A percentile compares a stretch with the other conserved stretches of the same genome.
These are phyloP conservation scores for Ochropacha duplaris DNA, from an alignment of 2,888 invertebrate species.

Conservation along the genomic window DNA sequence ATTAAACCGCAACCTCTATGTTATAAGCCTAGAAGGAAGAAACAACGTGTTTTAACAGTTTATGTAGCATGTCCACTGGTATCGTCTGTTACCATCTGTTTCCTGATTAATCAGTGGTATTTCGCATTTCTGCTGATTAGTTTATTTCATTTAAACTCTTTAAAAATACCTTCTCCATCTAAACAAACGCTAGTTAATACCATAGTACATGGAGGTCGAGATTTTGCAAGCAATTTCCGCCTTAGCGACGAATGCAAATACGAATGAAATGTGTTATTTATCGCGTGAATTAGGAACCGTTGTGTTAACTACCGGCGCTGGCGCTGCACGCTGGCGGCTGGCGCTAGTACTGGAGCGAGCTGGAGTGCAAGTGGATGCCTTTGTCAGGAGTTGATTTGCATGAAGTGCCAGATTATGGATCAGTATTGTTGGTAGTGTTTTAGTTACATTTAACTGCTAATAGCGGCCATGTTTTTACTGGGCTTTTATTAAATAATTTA, in stretches of 20 bases:
- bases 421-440: conserved; percentile 15
- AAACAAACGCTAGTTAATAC: conserved; percentile 32
- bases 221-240: conserved; percentile 77
- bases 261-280: conserved; percentile 76
- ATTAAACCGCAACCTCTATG: too few relatives aligned
- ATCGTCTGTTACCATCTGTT: too few relatives aligned
- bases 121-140: neutral
- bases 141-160: neutral
- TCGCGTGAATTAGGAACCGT: conserved; percentile 66
- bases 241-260: conserved; percentile 74
- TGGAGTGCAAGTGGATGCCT: conserved; percentile 1
- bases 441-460: neutral
- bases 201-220: conserved; percentile 52
- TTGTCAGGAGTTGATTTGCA: conserved; percentile 32
- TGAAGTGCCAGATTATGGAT: conserved; percentile 35
- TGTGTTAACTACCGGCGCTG: conserved; percentile 46
- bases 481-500: too few relatives aligned
- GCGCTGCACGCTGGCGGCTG: too few relatives aligned
- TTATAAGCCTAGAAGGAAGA: too few relatives aligned
- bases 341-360: conserved; percentile 8
- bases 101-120: too few relatives aligned
- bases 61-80: too few relatives aligned
- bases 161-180: conserved; percentile 42
- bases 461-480: neutral
- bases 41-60: too few relatives aligned